Base-by-base conservation (phyloP, 2,888 invertebrate species). In the Nipponacmea schrenckii region DNA sequence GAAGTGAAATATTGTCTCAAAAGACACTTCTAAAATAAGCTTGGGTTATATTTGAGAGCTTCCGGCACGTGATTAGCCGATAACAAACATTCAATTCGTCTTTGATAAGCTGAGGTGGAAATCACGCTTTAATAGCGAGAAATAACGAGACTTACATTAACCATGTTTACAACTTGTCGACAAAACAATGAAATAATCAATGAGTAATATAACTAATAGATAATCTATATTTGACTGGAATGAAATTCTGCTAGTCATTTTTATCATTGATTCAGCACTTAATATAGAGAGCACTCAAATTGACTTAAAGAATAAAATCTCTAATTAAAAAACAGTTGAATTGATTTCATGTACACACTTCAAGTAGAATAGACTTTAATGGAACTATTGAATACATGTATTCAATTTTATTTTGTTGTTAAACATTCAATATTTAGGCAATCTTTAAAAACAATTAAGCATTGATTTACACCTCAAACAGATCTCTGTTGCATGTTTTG, bases 101-200 rank as follows among this genome's bases (percentile, higher is more conserved):
- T 56, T 56, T 56, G 20, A 56, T 56, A 56, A 56, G 56, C 24
- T 56, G 24, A 24, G 56, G 56, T 56, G 56, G 56, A 56, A 56
- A 56, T 56, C 56, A 56, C 56, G 56, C 56, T 56, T 56, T 56
- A 56, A 56, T 56, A 56, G 56, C 56, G 56, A 56, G 56, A 56
- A 56, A 56, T 56, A 56, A 56, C 56, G 56, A 56, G 56, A 56
- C 56, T 56, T 56, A 56, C 56, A 20, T 56, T 56, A 24, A 56
- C 20, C 56, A 24, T 56, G 56, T 56, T 56, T 56, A 56, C 56
- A 56, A 56, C 56, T 56, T 56, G 56, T 56, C 56, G 56, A 56
- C 56, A 56, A 56, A 56, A 56, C 56, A 56, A 56, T 56, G 24
- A 24, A 24, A 20, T 56, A 56, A 56, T 56, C 56, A 56, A 56